Conservation (phyloP, 1,140 invertebrate genomes). For the Aphis gossypii region DNA sequence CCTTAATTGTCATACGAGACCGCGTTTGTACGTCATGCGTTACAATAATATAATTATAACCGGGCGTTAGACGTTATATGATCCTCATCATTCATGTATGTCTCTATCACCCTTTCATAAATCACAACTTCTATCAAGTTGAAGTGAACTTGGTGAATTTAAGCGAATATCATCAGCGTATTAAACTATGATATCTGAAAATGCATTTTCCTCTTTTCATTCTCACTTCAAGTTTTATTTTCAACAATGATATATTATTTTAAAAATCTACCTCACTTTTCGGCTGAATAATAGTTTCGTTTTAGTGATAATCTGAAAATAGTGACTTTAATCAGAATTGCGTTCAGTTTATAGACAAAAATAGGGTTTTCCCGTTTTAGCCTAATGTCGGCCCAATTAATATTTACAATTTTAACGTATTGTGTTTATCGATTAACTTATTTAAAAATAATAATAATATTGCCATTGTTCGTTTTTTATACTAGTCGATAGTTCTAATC, state of each 20-base stretch:
- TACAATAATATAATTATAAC: neutral
- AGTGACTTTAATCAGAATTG: neutral
- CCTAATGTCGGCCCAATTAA: neutral
- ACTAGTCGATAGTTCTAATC: too few relatives aligned
- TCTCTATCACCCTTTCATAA: neutral
- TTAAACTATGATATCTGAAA: neutral
- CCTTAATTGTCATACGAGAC: too few relatives aligned
- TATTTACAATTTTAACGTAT: neutral
- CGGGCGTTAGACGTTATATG: neutral
- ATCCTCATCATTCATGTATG: neutral
- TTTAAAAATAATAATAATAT: neutral
- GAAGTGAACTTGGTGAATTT: neutral
- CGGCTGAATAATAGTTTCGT: neutral
- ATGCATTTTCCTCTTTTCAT: neutral
- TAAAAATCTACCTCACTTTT: neutral
- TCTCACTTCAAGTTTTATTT: neutral
- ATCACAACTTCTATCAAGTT: neutral
- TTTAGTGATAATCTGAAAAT: neutral
- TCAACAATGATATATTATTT: constrained; percentile 18
- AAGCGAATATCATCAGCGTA: neutral
- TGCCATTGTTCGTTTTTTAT: neutral
- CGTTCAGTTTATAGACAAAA: neutral
- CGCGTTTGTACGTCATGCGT: neutral
- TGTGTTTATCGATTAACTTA: too few relatives aligned
- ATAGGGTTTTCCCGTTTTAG: neutral